These are phyloP conservation scores for Malurus melanocephalus DNA, from an alignment of 2,113 vertebrate species.

Conservation along the genomic window DNA sequence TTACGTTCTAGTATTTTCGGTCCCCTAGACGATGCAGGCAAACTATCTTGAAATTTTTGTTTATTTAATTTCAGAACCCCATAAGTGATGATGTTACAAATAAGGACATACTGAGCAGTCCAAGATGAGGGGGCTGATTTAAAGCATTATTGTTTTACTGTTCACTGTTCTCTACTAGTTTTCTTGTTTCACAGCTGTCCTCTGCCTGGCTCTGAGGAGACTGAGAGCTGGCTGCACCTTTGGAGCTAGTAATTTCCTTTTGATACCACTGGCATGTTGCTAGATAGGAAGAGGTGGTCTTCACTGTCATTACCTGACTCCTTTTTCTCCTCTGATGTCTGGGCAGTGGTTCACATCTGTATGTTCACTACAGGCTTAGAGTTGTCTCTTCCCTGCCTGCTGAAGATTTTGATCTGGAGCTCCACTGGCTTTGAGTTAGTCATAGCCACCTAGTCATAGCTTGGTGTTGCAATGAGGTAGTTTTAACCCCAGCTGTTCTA, in stretches of 20 bases:
- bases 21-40: background rate
- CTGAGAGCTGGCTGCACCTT: background rate
- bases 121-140: background rate
- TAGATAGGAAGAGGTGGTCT: background rate
- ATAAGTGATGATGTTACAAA: background rate
- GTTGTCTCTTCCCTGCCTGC: background rate
- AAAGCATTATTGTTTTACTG: background rate
- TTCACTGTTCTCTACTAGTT: background rate
- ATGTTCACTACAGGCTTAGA: background rate
- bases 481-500: background rate
- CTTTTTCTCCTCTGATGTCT: background rate
- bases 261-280: background rate
- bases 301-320: background rate
- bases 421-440: background rate
- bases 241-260: background rate
- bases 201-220: background rate
- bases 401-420: background rate
- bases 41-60: background rate
- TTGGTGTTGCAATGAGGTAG: background rate
- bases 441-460: background rate
- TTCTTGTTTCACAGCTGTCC: background rate
- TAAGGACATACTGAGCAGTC: background rate
- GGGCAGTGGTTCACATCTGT: background rate
- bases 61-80: background rate
- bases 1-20: background rate